Conservation (phyloP, 2,888 invertebrate genomes). For the Calliphora vomitoria region DNA sequence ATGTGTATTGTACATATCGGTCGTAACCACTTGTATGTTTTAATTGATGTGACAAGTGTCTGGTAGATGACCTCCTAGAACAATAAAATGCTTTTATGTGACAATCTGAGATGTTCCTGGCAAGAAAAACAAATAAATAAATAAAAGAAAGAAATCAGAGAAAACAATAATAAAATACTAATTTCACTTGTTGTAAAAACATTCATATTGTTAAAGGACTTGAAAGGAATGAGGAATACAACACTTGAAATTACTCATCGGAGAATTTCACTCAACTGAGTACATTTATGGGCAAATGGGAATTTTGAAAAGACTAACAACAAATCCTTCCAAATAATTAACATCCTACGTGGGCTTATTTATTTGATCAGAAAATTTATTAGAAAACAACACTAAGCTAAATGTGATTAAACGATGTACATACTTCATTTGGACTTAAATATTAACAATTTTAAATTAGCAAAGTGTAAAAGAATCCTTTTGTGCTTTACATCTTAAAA, state of each 20-base stretch:
- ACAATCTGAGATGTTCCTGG: slow-evolving; percentile 55
- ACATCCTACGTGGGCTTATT: no score
- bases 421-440: no score
- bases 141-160: slow-evolving; percentile 6
- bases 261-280: not conserved
- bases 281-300: no score
- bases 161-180: slow-evolving; percentile 36
- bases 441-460: no score
- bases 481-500: slow-evolving; percentile 43
- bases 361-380: no score
- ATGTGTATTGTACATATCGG: slow-evolving; percentile 6
- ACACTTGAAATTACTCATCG: not conserved
- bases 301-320: no score
- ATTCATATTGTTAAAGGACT: not conserved
- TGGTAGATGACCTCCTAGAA: slow-evolving; percentile 81
- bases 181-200: slow-evolving; percentile 28
- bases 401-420: no score
- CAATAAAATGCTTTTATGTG: slow-evolving; percentile 66
- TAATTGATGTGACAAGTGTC: slow-evolving; percentile 84
- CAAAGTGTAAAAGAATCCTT: slow-evolving; percentile 10
- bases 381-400: no score
- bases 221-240: not conserved
- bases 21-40: slow-evolving; percentile 73
- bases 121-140: slow-evolving; percentile 26
- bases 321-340: no score